Conservation (phyloP, 1,140 invertebrate genomes). For the Atta texana region DNA sequence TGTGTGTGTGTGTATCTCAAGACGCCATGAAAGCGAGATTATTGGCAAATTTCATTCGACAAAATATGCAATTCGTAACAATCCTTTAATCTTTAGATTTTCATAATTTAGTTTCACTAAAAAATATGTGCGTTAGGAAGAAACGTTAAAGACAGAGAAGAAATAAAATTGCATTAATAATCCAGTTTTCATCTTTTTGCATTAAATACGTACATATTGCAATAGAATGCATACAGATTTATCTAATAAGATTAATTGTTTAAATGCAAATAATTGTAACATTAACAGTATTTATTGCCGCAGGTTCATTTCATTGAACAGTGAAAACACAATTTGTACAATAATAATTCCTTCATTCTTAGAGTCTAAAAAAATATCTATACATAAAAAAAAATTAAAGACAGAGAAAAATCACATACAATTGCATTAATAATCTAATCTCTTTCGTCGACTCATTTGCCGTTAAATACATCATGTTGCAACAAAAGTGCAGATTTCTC, state of each 20-base stretch:
- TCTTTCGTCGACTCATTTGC: not conserved
- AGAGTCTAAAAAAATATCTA: not conserved
- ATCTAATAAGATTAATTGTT: not conserved
- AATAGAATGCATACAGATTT: not conserved
- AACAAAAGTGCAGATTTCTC: not conserved
- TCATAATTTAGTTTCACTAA: not conserved
- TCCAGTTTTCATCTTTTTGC: not conserved
- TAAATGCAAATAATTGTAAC: slow-evolving; percentile 8
- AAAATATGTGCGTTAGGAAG: not conserved
- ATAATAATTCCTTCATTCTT: not conserved
- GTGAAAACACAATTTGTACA: not conserved
- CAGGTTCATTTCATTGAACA: not conserved
- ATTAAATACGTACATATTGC: not conserved
- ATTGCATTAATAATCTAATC: not conserved
- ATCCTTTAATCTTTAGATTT: not conserved
- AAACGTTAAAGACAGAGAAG: not conserved
- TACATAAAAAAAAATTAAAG: not conserved
- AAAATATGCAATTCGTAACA: not conserved
- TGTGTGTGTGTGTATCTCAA: not conserved
- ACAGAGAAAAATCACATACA: not conserved
- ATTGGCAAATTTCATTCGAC: not conserved
- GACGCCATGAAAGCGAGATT: slow-evolving; percentile 5
- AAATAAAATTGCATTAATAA: not conserved
- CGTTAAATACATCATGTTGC: not conserved
- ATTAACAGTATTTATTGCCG: not conserved